phyloP scores from a whole-genome alignment of 2,113 vertebrate genomes.

The Chaetodon trifascialis region DNA sequence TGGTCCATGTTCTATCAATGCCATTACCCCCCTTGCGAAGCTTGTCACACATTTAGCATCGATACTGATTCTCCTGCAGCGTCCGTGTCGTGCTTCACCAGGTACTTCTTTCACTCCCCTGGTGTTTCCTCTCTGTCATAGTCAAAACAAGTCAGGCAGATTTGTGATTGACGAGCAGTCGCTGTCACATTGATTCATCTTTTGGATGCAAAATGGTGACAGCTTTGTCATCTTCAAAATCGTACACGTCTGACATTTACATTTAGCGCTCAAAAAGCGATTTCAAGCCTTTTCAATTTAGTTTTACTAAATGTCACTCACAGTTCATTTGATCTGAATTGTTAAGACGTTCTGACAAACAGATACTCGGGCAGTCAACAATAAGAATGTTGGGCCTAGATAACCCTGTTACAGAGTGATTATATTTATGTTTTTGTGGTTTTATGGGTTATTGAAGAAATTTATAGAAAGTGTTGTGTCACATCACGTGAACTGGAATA shows the following conservation, averaged over 20 bases:
- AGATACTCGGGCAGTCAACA: background rate
- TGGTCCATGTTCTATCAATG: background rate
- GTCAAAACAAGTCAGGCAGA: slow-evolving; percentile 12
- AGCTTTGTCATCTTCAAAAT: slow-evolving; percentile 14
- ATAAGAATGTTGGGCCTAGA: background rate
- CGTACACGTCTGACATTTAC: slow-evolving; percentile 14
- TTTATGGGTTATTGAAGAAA: background rate
- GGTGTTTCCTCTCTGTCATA: slow-evolving; percentile 25
- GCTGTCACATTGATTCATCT: slow-evolving; percentile 34
- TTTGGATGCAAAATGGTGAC: slow-evolving; percentile 13
- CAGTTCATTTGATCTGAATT: background rate
- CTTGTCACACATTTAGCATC: background rate
- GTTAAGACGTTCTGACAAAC: background rate
- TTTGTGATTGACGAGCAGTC: slow-evolving; percentile 36
- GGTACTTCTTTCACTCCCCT: slow-evolving; percentile 16
- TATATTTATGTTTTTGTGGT: background rate
- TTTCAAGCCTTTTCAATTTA: slow-evolving; percentile 19
- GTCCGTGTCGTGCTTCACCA: slow-evolving; percentile 11
- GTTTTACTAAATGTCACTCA: slow-evolving; percentile 22
- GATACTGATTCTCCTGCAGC: background rate
- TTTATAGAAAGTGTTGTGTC: background rate
- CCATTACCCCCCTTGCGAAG: background rate
- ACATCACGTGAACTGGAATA: background rate
- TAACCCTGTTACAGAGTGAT: background rate
- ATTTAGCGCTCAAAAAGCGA: slow-evolving; percentile 21